These are phyloP conservation scores for Lates calcarifer DNA, from an alignment of 2,113 vertebrate genomes.

Conservation along the genomic window DNA sequence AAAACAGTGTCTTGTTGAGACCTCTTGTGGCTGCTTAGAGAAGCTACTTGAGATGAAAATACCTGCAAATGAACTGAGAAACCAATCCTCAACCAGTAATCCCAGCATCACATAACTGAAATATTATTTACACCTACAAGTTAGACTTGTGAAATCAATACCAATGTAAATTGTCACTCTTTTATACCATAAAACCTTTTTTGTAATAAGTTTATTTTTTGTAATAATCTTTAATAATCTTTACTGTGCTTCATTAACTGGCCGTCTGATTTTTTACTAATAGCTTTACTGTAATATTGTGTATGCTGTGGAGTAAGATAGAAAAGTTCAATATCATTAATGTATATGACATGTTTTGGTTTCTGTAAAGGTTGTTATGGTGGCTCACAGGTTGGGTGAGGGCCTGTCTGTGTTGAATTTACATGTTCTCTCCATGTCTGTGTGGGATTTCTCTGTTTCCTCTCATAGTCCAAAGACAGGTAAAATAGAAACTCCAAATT, in stretches of 20 bases:
- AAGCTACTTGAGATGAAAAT: not conserved
- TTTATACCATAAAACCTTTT: too few relatives aligned
- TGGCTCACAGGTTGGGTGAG: not conserved
- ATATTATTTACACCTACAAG: too few relatives aligned
- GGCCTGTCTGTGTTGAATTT: not conserved
- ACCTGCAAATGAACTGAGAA: too few relatives aligned
- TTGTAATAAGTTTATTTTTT: not conserved
- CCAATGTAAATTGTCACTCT: too few relatives aligned
- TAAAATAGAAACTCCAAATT: not conserved
- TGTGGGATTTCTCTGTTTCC: too few relatives aligned
- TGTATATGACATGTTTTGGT: not conserved
- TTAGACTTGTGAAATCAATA: too few relatives aligned
- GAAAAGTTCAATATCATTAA: not conserved
- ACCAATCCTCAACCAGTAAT: not conserved
- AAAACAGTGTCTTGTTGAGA: slow-evolving; percentile 17
- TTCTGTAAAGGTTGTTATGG: not conserved
- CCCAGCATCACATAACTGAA: too few relatives aligned
- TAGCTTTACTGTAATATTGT: too few relatives aligned
- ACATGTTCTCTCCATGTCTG: too few relatives aligned
- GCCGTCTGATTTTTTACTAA: too few relatives aligned
- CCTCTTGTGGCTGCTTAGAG: slow-evolving; percentile 55
- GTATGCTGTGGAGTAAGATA: too few relatives aligned
- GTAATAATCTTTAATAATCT: too few relatives aligned
- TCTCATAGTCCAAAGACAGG: not conserved
- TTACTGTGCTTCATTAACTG: not conserved